Evolutionary conservation across 2,113 vertebrate genomes (phyloP).

Genomic region (Oenanthe melanoleuca): DNA sequence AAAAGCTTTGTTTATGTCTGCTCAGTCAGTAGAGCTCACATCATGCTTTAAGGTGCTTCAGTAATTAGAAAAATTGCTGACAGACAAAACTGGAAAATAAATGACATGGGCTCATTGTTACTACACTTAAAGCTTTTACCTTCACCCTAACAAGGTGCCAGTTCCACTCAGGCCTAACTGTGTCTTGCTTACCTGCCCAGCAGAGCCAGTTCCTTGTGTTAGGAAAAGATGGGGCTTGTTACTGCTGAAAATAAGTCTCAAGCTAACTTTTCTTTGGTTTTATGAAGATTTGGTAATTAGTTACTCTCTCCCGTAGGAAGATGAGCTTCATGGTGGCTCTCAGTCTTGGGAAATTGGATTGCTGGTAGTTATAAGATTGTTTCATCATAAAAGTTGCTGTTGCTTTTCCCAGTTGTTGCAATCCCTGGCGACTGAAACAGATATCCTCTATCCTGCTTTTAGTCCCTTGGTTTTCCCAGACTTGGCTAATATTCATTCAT

Average conservation of each 20-base stretch:
- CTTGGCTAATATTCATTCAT: neutral
- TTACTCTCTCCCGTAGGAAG: neutral
- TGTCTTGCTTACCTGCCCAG: neutral
- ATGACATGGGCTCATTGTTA: neutral
- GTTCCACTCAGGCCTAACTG: neutral
- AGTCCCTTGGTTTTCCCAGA: neutral
- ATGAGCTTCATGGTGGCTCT: neutral
- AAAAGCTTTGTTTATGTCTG: conserved; percentile 29
- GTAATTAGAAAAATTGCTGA: conserved; percentile 33
- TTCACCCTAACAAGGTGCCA: neutral
- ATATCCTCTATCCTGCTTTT: neutral
- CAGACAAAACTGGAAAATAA: conserved; percentile 16
- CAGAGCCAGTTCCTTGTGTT: neutral
- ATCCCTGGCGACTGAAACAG: neutral
- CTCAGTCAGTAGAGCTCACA: neutral
- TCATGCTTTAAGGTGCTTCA: conserved; percentile 21
- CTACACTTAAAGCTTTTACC: neutral
- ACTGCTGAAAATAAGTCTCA: neutral
- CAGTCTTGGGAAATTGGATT: neutral
- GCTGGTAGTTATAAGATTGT: neutral
- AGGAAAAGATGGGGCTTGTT: neutral
- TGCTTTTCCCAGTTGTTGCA: neutral
- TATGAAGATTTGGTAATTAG: neutral
- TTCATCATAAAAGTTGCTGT: neutral
- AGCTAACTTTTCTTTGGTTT: neutral